Percentiles rank a stretch among this genome's conserved stretches.
Evolutionary conservation across 2,113 vertebrate species (phyloP).

Genomic region (Pangasianodon hypophthalmus): DNA sequence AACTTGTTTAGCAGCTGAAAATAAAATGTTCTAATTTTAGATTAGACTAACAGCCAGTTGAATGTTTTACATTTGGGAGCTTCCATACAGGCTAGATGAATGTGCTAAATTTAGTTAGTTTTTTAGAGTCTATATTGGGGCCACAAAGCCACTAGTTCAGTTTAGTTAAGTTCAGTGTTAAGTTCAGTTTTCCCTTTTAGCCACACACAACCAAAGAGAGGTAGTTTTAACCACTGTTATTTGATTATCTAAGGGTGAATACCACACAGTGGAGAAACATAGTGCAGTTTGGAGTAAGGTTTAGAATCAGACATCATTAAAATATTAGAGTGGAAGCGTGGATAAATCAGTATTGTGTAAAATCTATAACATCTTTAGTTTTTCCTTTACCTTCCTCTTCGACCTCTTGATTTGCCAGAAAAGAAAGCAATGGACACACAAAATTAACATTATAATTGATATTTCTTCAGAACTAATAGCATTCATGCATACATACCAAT

Average conservation of each 20-base stretch:
- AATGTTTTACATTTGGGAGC: not conserved
- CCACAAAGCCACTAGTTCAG: not conserved
- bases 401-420: conserved; percentile 77
- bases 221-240: not conserved
- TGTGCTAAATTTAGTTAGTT: not conserved
- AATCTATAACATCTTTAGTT: conserved; percentile 56
- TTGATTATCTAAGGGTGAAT: not conserved
- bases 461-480: not conserved
- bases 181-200: not conserved
- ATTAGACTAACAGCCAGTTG: not conserved
- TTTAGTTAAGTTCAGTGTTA: not conserved
- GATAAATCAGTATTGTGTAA: conserved; percentile 64
- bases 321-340: conserved; percentile 63
- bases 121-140: not conserved
- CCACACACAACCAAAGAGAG: not conserved
- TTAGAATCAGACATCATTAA: conserved; percentile 61
- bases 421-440: conserved; percentile 48
- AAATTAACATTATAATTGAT: conserved; percentile 43
- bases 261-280: not conserved
- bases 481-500: conserved; percentile 17
- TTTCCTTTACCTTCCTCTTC: conserved; percentile 88
- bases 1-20: not conserved
- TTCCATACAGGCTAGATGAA: not conserved
- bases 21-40: not conserved
- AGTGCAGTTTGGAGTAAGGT: not conserved